Percentiles rank a stretch among this genome's conserved stretches.
Conservation (phyloP, 2,797 vertebrate genomes). For the Florisuga fusca region DNA sequence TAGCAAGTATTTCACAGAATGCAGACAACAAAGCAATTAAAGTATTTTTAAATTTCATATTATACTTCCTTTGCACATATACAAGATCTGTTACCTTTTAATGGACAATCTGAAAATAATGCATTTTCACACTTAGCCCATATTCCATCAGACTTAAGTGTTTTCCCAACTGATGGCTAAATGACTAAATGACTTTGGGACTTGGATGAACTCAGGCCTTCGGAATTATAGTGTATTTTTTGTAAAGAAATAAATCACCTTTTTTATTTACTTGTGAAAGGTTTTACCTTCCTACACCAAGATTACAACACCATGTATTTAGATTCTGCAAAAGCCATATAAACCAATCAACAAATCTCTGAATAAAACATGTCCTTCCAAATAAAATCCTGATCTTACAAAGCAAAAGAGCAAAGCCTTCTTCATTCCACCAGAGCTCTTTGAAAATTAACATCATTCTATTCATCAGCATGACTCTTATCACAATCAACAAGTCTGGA, state of each 20-base stretch:
- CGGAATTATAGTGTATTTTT: not conserved
- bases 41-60: not conserved
- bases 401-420: not conserved
- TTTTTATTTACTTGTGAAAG: not conserved
- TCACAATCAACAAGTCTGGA: not conserved
- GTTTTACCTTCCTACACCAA: not conserved
- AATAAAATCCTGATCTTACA: not conserved
- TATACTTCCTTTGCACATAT: not conserved
- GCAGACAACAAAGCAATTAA: not conserved
- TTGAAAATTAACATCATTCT: not conserved
- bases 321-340: not conserved
- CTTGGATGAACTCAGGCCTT: not conserved
- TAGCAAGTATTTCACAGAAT: not conserved
- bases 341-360: not conserved
- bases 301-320: not conserved
- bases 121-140: not conserved
- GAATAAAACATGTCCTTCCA: not conserved
- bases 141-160: not conserved
- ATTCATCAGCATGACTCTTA: not conserved
- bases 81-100: not conserved
- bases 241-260: not conserved
- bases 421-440: not conserved
- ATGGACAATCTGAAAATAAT: not conserved
- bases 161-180: not conserved
- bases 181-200: not conserved